Evolutionary conservation across 2,113 vertebrate genomes (phyloP).

Genomic region (Myotis brandtii): DNA sequence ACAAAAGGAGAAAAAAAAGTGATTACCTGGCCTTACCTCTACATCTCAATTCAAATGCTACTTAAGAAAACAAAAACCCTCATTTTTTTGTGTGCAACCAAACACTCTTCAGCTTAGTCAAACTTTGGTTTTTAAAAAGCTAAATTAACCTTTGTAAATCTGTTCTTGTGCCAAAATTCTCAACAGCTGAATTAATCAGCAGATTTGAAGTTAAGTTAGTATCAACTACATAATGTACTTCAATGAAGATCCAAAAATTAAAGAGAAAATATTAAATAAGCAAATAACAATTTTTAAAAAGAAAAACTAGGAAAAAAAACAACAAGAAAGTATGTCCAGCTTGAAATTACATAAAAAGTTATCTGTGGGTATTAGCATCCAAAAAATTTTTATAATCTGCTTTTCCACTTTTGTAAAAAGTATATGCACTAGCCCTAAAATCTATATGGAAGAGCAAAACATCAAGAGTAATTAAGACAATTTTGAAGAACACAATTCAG

Average conservation of each 20-base stretch:
- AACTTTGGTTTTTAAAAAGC: conserved; percentile 4
- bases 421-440: not conserved
- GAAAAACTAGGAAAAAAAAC: not conserved
- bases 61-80: conserved; percentile 66
- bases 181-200: not conserved
- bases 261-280: not conserved
- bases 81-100: conserved; percentile 28
- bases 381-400: not conserved
- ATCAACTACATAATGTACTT: not conserved
- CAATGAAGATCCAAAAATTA: conserved; percentile 22
- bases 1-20: conserved; percentile 86
- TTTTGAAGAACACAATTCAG: not conserved
- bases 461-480: not conserved
- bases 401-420: conserved; percentile 1
- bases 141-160: conserved; percentile 35
- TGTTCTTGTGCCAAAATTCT: not conserved
- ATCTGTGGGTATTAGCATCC: not conserved
- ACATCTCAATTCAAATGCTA: conserved; percentile 82
- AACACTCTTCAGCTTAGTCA: conserved; percentile 27
- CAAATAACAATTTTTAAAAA: not conserved
- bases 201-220: not conserved
- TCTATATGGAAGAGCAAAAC: not conserved
- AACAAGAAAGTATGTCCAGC: not conserved
- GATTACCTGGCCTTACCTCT: conserved; percentile 86
- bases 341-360: conserved; percentile 30